Conservation (phyloP, 2,888 invertebrate species). For the Stegana nigrithorax region DNA sequence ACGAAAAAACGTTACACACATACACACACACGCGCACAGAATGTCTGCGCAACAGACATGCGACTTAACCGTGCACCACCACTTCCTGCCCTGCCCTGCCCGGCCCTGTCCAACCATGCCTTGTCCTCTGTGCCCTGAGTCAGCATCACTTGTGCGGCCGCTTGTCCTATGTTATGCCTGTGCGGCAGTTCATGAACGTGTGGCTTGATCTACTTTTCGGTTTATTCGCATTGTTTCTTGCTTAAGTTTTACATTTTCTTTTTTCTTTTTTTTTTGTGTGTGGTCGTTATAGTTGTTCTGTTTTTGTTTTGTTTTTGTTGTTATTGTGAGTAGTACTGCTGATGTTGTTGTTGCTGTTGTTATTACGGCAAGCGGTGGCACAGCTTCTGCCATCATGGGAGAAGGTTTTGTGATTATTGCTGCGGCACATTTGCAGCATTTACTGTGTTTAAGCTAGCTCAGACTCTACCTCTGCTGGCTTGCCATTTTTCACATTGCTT, state of each 20-base stretch:
- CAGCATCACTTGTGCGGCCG: not conserved
- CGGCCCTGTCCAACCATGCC: not conserved
- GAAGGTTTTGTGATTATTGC: slow-evolving; percentile 3
- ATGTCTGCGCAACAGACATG: not conserved
- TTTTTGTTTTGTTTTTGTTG: no score
- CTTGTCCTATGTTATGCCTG: no score
- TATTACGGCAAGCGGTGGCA: not conserved
- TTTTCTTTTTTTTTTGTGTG: not conserved
- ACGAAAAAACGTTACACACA: not conserved
- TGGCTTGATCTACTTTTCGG: slow-evolving; percentile 13
- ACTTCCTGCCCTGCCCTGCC: not conserved
- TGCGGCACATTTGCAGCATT: slow-evolving; percentile 11
- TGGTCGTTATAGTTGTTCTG: no score
- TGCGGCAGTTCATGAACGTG: slow-evolving; percentile 15
- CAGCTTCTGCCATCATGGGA: not conserved
- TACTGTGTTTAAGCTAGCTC: not conserved
- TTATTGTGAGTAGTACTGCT: no score
- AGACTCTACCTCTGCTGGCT: no score
- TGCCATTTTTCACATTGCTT: no score
- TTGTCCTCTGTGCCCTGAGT: not conserved
- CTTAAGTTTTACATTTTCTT: not conserved
- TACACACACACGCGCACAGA: slow-evolving; percentile 20
- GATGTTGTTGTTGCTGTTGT: slow-evolving; percentile 3
- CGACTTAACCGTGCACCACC: no score
- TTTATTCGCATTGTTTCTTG: not conserved